Evolutionary conservation across 2,888 invertebrate genomes (phyloP).

Genomic region (Saturnia pavonia): DNA sequence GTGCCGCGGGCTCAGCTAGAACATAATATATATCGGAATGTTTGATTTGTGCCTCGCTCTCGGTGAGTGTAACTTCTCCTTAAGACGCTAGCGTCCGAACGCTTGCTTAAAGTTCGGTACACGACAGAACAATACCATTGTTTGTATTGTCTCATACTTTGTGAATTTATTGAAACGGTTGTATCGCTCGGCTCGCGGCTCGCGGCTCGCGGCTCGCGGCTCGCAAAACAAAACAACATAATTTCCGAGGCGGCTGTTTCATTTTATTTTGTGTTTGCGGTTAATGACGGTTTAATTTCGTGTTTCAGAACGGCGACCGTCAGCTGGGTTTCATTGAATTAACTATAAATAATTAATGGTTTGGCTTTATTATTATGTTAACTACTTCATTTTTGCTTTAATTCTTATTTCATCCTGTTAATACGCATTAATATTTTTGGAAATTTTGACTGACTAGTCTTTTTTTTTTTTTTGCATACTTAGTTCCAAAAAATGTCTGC

Average conservation of each 20-base stretch:
- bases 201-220: background rate
- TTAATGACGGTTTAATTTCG: slow-evolving; percentile 13
- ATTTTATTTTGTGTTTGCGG: slow-evolving; percentile 14
- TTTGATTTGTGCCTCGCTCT: background rate
- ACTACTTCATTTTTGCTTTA: background rate
- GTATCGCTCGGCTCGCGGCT: background rate
- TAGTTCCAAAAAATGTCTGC: background rate
- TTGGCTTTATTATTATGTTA: slow-evolving; percentile 5
- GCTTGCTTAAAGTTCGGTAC: background rate
- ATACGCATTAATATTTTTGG: too few relatives aligned
- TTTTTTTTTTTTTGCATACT: too few relatives aligned
- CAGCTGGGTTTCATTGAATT: slow-evolving; percentile 1
- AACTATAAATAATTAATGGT: slow-evolving; percentile 9
- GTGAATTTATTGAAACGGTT: slow-evolving; percentile 55
- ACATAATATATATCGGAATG: too few relatives aligned
- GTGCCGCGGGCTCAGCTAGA: too few relatives aligned
- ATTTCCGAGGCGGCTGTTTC: slow-evolving; percentile 8
- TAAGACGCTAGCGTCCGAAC: background rate
- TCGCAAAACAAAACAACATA: slow-evolving; percentile 5
- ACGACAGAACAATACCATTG: slow-evolving; percentile 19
- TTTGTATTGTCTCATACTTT: slow-evolving; percentile 58
- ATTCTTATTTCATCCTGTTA: background rate
- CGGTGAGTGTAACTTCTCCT: background rate
- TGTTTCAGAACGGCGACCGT: slow-evolving; percentile 3
- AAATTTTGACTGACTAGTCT: too few relatives aligned